Conservation (phyloP, 2,797 vertebrate species). For the Phataginus tricuspis region DNA sequence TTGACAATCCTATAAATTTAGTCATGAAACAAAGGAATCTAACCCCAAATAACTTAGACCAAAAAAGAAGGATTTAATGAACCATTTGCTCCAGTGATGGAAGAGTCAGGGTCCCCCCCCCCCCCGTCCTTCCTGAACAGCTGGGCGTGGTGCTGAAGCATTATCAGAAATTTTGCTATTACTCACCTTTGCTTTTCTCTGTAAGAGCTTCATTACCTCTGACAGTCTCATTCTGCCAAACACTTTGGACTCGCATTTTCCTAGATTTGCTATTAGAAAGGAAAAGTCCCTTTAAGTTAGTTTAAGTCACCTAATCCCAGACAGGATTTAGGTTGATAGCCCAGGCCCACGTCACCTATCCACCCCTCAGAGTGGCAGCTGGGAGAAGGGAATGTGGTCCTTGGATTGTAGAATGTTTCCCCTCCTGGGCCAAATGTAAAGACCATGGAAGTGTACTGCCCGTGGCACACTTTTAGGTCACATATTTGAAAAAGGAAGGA, state of each 20-base stretch:
- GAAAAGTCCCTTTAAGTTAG: background rate
- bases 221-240: background rate
- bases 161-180: background rate
- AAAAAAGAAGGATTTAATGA: background rate
- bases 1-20: background rate
- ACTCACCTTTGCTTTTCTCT: background rate
- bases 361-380: background rate
- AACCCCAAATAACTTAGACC: background rate
- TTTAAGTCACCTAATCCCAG: background rate
- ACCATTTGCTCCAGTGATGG: rapidly evolving
- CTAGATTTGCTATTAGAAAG: background rate
- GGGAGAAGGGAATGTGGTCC: rapidly evolving
- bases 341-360: background rate
- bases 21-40: background rate
- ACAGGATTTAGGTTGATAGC: background rate
- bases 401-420: background rate
- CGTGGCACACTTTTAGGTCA: background rate
- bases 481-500: background rate
- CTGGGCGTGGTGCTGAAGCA: rapidly evolving
- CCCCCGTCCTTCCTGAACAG: background rate
- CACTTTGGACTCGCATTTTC: background rate
- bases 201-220: background rate
- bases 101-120: background rate
- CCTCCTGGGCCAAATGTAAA: too few relatives aligned
- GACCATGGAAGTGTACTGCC: background rate